These are phyloP conservation scores for Nilaparvata lugens DNA, from an alignment of 1,140 invertebrate genomes.

Conservation along the genomic window DNA sequence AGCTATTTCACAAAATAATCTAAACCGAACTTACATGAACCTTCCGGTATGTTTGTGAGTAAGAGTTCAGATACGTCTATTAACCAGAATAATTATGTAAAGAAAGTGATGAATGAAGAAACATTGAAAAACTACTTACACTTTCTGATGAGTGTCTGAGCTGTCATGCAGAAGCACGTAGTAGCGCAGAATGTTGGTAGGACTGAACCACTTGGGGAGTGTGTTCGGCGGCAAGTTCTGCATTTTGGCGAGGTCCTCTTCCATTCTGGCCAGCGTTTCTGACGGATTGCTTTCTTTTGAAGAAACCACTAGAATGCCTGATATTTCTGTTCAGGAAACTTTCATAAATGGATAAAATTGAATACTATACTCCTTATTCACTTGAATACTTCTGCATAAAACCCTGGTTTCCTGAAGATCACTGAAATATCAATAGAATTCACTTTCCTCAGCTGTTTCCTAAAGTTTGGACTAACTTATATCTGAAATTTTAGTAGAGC, in stretches of 20 bases:
- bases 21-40: no score
- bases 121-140: conserved; percentile 39
- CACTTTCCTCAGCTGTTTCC: no score
- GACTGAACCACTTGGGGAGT: conserved; percentile 85
- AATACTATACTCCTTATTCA: not conserved
- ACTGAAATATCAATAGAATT: no score
- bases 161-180: conserved; percentile 85
- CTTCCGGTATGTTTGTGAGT: no score
- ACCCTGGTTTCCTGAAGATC: no score
- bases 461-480: no score
- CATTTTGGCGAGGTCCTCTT: conserved; percentile 68
- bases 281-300: conserved; percentile 71
- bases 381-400: no score
- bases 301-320: conserved; percentile 65
- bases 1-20: no score
- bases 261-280: conserved; percentile 64
- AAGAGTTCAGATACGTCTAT: no score
- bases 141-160: conserved; percentile 48
- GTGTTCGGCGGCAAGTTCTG: conserved; percentile 63
- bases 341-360: not conserved
- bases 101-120: no score
- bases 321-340: not conserved
- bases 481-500: no score
- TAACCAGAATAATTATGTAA: no score
- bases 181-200: conserved; percentile 64